A percentile compares a stretch with the other conserved stretches of the same genome.
Conservation (phyloP, 2,888 invertebrate species). For the Diaperis boleti region DNA sequence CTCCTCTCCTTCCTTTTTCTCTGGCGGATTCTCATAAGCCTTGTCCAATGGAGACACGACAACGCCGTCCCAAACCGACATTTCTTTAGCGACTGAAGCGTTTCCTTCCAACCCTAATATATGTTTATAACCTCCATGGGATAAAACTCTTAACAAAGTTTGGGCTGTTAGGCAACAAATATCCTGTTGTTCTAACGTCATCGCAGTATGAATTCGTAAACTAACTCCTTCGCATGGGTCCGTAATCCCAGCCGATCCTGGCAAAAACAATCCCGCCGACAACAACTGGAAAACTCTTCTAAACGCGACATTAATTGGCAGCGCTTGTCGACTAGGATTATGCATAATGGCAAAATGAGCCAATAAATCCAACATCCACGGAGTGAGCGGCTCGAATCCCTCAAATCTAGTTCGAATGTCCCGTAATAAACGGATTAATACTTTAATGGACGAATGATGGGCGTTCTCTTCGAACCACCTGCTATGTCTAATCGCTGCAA, state of each 20-base stretch:
- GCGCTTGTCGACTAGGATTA: constrained; percentile 91
- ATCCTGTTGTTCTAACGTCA: constrained; percentile 93
- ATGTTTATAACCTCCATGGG: constrained; percentile 94
- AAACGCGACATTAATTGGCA: constrained; percentile 93
- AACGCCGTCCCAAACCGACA: constrained; percentile 97
- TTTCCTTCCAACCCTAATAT: constrained; percentile 79
- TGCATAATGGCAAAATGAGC: constrained; percentile 98
- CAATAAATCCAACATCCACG: constrained; percentile 97
- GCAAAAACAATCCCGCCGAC: constrained; percentile 94
- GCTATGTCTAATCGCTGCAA: constrained; percentile 94
- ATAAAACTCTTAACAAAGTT: constrained; percentile 88
- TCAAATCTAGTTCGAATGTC: constrained; percentile 92
- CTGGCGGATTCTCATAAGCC: constrained; percentile 87
- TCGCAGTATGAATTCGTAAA: constrained; percentile 89
- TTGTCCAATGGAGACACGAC: constrained; percentile 95
- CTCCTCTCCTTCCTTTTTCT: constrained; percentile 80
- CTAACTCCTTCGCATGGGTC: constrained; percentile 95
- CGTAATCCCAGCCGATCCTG: constrained; percentile 91
- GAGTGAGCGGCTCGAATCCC: constrained; percentile 90
- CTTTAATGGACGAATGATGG: constrained; percentile 95
- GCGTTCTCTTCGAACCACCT: constrained; percentile 99
- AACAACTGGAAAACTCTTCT: constrained; percentile 90
- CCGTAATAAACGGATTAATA: constrained; percentile 90
- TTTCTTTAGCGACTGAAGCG: constrained; percentile 76
- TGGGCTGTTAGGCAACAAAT: constrained; percentile 94